Evolutionary conservation across 2,888 invertebrate genomes (phyloP), one percentile per base, ranked within the genome.

Genomic region (Nysson spinosus): DNA sequence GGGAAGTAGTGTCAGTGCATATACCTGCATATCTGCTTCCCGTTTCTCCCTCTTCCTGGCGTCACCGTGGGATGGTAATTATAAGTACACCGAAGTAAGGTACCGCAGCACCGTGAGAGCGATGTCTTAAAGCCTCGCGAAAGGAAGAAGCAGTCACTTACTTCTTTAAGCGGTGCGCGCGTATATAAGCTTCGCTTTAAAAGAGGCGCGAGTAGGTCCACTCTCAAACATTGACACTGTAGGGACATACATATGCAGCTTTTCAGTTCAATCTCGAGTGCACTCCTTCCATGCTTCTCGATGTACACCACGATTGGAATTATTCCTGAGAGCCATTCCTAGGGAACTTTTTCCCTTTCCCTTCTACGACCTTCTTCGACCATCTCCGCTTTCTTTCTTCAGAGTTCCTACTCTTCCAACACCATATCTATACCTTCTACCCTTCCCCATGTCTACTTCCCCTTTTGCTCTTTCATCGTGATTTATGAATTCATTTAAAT

Each of bases 51-150:
- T n/a, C n/a, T 52, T 34, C 20, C 49, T 52, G 39, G 43, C 46
- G 49, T 28, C 40, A 40, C 54, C 69, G 61, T 39, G 47, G 62
- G 35, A 69, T 30, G 72, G 67, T 72, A 75, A 75, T 75, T 75
- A 75, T 65, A 62, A 72, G 72, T 61, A 56, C 61, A 50, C 42
- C 43, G 42, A 54, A 37, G 63, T 61, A 73, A 63, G 58, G 62
- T 56, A 43, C 54, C 51, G 65, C 37, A 43, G 56, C 64, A 19
- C 30, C 65, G 60, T 69, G 73, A 73, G 72, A 72, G 66, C 63
- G 65, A 52, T 63, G 54, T 39, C 63, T 69, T 69, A 44, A 55
- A 69, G 46, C 68, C n/a, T 50, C 56, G 50, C 47, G 49, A 40
- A 46, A 42, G 43, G 54, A 58, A 43, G 50, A 30, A 24, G 43